phyloP scores from a whole-genome alignment of 2,888 invertebrate species.

The Hirtodrosophila duncani region DNA sequence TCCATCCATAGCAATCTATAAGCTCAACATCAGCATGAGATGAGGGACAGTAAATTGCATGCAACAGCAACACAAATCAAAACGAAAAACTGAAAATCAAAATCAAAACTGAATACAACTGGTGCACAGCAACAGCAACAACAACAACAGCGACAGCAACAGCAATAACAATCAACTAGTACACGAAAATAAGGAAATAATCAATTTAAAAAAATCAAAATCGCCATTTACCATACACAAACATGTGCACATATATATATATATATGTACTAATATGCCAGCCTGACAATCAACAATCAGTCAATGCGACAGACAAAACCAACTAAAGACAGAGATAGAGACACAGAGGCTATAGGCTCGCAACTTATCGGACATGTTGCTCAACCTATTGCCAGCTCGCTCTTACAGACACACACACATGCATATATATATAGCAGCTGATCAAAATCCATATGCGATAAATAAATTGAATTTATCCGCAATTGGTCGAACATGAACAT shows the following conservation, averaged over 20 bases:
- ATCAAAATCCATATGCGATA: conserved; percentile 74
- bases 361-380: no score
- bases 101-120: conserved; percentile 33
- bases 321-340: conserved; percentile 5
- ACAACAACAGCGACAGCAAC: conserved; percentile 6
- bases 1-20: no score
- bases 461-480: conserved; percentile 76
- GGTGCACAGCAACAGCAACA: conserved; percentile 25
- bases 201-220: conserved; percentile 79
- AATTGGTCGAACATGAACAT: conserved; percentile 64
- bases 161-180: conserved; percentile 34
- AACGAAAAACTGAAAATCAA: conserved; percentile 6
- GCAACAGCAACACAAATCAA: conserved; percentile 14
- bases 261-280: conserved; percentile 5
- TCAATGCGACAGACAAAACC: conserved; percentile 41
- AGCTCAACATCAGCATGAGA: no score
- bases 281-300: conserved; percentile 53
- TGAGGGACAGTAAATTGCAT: conserved; percentile 36
- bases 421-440: conserved; percentile 17
- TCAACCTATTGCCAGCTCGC: conserved; percentile 23
- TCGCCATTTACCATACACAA: conserved; percentile 67
- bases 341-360: no score
- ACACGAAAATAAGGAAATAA: conserved; percentile 78
- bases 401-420: conserved; percentile 4
- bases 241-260: conserved; percentile 1